phyloP scores from a whole-genome alignment of 2,113 vertebrate genomes.

The Cryptomyrus ogoouensis region DNA sequence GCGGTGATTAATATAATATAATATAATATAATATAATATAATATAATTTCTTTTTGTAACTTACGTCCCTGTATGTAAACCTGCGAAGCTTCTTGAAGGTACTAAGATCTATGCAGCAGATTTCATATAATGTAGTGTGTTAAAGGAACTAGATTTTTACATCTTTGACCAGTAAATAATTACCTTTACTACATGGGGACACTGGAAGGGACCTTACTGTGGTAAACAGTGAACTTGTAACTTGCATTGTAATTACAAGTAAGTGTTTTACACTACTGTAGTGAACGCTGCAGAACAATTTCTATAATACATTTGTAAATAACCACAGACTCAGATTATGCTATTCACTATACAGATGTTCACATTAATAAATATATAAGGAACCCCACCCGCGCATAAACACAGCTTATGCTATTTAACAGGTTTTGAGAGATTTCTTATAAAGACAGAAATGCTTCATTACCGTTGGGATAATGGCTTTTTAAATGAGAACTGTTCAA shows the following conservation, averaged over 20 bases:
- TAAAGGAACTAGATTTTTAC: background rate
- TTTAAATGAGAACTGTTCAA: conserved; percentile 5
- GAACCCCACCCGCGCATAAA: background rate
- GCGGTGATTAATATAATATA: no score
- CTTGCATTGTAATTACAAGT: background rate
- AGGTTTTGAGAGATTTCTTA: background rate
- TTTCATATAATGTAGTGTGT: background rate
- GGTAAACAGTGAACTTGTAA: background rate
- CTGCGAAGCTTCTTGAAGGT: background rate
- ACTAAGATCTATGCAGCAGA: background rate
- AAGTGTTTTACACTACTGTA: background rate
- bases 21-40: background rate
- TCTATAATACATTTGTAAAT: background rate
- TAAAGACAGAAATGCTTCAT: background rate
- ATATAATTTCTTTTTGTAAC: background rate
- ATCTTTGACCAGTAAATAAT: background rate
- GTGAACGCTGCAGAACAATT: background rate
- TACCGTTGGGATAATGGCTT: background rate
- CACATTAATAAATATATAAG: background rate
- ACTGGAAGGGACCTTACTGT: no score
- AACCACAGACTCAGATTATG: background rate
- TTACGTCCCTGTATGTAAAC: background rate
- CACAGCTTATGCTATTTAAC: background rate
- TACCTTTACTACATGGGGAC: background rate
- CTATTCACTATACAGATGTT: background rate